Conservation (phyloP, 2,888 invertebrate genomes). For the Reticulitermes lucifugus region DNA sequence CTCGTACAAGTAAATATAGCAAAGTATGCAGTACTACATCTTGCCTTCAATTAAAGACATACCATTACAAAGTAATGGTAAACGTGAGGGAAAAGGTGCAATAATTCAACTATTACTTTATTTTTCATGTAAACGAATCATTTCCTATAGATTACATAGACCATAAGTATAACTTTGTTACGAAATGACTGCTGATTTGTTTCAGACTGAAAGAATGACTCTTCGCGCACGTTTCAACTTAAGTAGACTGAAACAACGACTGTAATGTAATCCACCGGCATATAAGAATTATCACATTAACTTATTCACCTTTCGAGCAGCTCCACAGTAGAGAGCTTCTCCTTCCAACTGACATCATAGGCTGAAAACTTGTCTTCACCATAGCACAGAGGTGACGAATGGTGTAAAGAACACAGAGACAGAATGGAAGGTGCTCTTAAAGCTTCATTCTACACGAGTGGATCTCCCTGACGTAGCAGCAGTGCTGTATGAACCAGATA, state of each 20-base stretch:
- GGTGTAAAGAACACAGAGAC: not conserved
- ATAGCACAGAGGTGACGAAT: not conserved
- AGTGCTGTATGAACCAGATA: not conserved
- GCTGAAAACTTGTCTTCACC: not conserved
- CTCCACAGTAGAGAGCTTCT: not conserved
- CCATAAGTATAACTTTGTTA: too few relatives aligned
- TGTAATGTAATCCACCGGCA: not conserved
- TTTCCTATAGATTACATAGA: too few relatives aligned
- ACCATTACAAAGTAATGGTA: too few relatives aligned
- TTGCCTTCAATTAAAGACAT: too few relatives aligned
- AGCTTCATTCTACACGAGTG: not conserved
- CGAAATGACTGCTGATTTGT: too few relatives aligned
- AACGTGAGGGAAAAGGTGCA: too few relatives aligned
- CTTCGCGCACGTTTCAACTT: too few relatives aligned
- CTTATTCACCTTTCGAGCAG: not conserved
- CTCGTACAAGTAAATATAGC: too few relatives aligned
- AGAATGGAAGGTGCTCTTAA: not conserved
- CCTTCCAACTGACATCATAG: not conserved
- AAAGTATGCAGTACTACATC: too few relatives aligned
- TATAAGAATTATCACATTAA: not conserved
- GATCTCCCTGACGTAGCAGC: not conserved
- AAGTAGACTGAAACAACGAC: not conserved
- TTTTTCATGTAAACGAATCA: too few relatives aligned
- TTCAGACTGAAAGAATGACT: too few relatives aligned
- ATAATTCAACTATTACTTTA: too few relatives aligned